Base-by-base conservation (phyloP, 1,140 invertebrate species). In the Cylas formicarius region DNA sequence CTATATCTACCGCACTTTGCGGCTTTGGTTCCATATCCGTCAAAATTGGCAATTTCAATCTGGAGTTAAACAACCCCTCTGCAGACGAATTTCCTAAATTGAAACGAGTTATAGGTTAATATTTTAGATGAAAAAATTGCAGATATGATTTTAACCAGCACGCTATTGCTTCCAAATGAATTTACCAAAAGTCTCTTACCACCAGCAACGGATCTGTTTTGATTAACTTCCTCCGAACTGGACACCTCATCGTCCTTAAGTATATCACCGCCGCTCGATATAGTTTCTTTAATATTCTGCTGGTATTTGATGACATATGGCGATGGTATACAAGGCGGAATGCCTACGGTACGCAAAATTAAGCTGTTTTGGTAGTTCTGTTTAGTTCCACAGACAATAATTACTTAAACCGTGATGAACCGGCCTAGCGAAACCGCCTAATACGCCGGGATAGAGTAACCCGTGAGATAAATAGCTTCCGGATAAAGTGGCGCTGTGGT, bases 191-290 rank as follows among this genome's bases (percentile, higher is more conserved):
- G n/a, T n/a, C 14, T 19, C 34, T 46, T 13, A 29, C 31, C 28
- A n/a, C 44, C 43, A 29, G 31, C 43, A 10, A 16, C n/a, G 11
- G 24, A 24, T 21, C 38, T 61, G 31, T 61, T 52, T 44, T 58
- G 51, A 26, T 39, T 51, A 18, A 72, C 68, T 67, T 83, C 80
- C 59, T 82, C 80, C 4, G 81, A 81, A 61, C 81, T 84, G 0
- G 77, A 80, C 0, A 84, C 81, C 66, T 84, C 81, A 53, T 85
- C 81, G 53, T 84, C 82, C 54, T 82, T 82, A 44, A 71, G 24
- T 8, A 17, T 32, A 22, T 43, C 35, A 22, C 45, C 11, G n/a
- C n/a, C n/a, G n/a, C n/a, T n/a, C 13, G 8, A 33, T 33, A 7
- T 33, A 33, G 8, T n/a, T n/a, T n/a, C n/a, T n/a, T n/a, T n/a